Evolutionary conservation across 2,113 vertebrate species (phyloP).

Genomic region (Tylochromis polylepis): DNA sequence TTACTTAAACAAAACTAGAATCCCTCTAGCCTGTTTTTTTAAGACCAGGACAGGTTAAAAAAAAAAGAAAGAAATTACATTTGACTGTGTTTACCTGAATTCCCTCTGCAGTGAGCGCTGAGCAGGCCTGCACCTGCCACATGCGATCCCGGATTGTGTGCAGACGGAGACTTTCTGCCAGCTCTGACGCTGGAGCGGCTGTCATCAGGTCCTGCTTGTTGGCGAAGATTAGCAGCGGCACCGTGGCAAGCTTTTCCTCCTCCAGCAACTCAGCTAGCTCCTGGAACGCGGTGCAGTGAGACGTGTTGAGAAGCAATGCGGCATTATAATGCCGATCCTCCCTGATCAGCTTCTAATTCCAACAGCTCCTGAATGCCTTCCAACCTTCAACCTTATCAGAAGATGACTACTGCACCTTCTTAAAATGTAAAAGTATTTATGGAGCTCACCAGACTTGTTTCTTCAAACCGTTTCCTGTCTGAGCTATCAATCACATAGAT

Average conservation of each 20-base stretch:
- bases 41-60: neutral
- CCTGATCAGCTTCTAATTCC: neutral
- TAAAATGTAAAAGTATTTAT: neutral
- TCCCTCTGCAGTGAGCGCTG: constrained; percentile 72
- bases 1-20: neutral
- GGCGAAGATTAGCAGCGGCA: constrained; percentile 84
- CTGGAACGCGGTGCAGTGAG: constrained; percentile 51
- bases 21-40: neutral
- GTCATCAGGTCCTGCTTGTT: constrained; percentile 95
- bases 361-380: neutral
- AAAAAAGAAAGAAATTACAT: too few species aligned
- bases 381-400: neutral
- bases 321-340: neutral
- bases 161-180: constrained; percentile 72
- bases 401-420: neutral
- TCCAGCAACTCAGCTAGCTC: constrained; percentile 90
- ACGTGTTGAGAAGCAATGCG: neutral
- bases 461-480: constrained; percentile 72
- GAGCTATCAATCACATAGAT: constrained; percentile 77
- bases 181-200: constrained; percentile 83
- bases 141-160: constrained; percentile 84
- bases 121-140: constrained; percentile 78
- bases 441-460: constrained; percentile 62
- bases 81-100: constrained; percentile 63
- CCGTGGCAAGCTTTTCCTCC: constrained; percentile 86